Conservation (phyloP, 2,113 vertebrate species). For the Chloroceryle aenea region DNA sequence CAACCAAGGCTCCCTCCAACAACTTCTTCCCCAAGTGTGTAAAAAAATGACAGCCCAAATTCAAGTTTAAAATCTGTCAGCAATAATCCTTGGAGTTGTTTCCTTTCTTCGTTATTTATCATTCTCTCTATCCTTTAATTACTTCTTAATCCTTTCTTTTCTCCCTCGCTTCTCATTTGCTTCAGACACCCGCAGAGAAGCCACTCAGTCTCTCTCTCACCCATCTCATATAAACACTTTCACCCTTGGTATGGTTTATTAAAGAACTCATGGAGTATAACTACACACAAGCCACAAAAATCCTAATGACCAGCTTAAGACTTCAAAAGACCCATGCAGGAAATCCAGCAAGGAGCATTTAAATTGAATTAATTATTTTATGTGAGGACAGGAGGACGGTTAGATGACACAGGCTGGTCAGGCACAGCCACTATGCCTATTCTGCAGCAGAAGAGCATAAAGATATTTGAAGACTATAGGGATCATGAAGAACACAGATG, state of each 20-base stretch:
- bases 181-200: background rate
- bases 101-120: background rate
- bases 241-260: background rate
- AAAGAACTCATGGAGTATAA: background rate
- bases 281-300: background rate
- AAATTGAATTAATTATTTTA: background rate
- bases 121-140: background rate
- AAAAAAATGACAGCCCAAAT: background rate
- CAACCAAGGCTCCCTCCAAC: background rate
- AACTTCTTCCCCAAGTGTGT: background rate
- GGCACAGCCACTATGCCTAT: background rate
- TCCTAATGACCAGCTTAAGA: background rate
- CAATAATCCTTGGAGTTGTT: background rate
- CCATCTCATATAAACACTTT: background rate
- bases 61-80: background rate
- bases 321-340: background rate
- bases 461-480: background rate
- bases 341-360: background rate
- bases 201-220: background rate
- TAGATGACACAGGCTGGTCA: background rate
- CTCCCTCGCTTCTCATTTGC: background rate
- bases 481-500: background rate
- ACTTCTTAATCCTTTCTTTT: slow-evolving; percentile 17
- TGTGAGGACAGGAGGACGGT: background rate
- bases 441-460: background rate